These are phyloP conservation scores for Alexandromys fortis DNA, from an alignment of 2,113 vertebrate genomes.

Conservation along the genomic window DNA sequence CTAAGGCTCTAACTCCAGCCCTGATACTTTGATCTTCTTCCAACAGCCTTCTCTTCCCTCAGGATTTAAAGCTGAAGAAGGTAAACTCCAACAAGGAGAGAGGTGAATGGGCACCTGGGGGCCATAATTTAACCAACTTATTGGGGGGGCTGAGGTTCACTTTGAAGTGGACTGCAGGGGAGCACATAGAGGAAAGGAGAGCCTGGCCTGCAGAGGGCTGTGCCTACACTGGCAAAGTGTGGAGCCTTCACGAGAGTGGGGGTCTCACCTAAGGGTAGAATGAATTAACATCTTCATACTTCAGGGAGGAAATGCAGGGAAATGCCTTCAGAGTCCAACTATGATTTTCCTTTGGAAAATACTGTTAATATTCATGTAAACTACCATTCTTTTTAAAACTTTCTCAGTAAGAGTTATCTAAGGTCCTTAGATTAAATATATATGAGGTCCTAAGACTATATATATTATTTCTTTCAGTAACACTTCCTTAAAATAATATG, in stretches of 20 bases:
- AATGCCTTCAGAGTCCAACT: neutral
- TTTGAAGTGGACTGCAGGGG: constrained; percentile 73
- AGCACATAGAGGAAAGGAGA: neutral
- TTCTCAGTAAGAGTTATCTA: neutral
- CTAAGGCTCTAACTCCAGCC: neutral
- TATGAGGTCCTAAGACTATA: neutral
- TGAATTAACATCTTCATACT: constrained; percentile 39
- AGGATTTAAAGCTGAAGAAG: neutral
- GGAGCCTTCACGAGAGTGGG: neutral
- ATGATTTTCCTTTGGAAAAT: neutral
- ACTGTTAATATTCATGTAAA: constrained; percentile 11
- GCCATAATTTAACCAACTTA: constrained; percentile 61
- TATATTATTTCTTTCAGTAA: neutral
- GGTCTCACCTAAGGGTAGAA: constrained; percentile 58
- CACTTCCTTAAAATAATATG: neutral
- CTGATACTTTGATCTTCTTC: constrained; percentile 70
- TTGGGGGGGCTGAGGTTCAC: constrained; percentile 11
- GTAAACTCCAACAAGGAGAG: constrained; percentile 44
- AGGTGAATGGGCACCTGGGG: constrained; percentile 58
- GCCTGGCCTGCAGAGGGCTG: neutral
- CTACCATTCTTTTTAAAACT: neutral
- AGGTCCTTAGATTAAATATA: constrained; percentile 21
- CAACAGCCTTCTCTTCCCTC: neutral
- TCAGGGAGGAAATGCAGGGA: neutral
- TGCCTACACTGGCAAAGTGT: neutral